Evolutionary conservation across 2,888 invertebrate species (phyloP).

Genomic region (Teleiodes luculella): DNA sequence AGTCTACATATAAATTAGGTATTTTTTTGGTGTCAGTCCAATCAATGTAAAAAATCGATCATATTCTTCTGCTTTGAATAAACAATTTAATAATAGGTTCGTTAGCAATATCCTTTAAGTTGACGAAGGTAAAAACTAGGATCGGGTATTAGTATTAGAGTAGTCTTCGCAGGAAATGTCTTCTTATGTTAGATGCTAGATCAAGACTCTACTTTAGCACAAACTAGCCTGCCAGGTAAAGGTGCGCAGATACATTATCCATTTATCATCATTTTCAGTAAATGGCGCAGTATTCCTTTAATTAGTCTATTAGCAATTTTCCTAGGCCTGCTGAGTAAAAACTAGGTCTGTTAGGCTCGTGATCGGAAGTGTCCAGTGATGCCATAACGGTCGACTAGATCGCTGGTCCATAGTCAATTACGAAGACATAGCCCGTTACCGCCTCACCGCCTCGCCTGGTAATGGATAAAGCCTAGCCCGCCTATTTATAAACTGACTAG

Average conservation of each 20-base stretch:
- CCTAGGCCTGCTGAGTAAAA: not conserved
- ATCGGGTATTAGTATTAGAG: not conserved
- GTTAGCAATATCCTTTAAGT: not conserved
- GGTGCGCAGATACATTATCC: no score
- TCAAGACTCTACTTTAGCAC: no score
- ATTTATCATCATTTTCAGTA: no score
- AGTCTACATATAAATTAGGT: no score
- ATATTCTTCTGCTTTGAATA: no score
- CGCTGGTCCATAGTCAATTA: conserved; percentile 43
- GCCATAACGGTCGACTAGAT: conserved; percentile 53
- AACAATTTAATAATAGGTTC: not conserved
- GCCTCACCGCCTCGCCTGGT: not conserved
- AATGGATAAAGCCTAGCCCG: conserved; percentile 11
- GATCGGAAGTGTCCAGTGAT: conserved; percentile 54
- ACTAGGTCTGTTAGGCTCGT: conserved; percentile 1
- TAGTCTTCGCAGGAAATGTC: no score
- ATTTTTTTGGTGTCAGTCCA: no score
- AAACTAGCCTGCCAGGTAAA: no score
- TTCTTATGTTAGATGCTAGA: no score
- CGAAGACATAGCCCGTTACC: conserved; percentile 45
- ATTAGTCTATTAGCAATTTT: conserved; percentile 1
- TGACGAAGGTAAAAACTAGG: not conserved
- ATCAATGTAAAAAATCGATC: no score
- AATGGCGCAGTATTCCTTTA: not conserved
- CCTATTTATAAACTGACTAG: conserved; percentile 13